These are phyloP conservation scores for Antennarius striatus DNA, from an alignment of 2,113 vertebrate genomes.

Conservation along the genomic window DNA sequence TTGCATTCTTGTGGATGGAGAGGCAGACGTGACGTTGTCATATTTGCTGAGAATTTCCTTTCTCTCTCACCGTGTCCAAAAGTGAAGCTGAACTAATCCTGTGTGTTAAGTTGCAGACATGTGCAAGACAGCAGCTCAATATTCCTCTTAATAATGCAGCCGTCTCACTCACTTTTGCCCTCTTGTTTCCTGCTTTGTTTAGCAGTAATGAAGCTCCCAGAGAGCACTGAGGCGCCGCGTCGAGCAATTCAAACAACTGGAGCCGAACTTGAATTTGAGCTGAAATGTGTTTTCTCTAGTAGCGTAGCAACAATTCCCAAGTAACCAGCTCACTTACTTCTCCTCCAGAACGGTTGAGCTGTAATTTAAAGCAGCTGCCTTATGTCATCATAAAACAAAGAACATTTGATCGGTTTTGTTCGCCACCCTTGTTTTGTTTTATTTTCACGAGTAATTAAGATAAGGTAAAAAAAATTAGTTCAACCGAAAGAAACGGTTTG, in stretches of 20 bases:
- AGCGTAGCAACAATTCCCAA: constrained; percentile 49
- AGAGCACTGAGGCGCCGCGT: constrained; percentile 1
- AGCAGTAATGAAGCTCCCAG: constrained; percentile 42
- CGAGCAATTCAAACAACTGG: constrained; percentile 1
- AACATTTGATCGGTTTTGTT: not conserved
- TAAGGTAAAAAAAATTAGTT: not conserved
- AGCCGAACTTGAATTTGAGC: constrained; percentile 19
- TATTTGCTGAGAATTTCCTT: constrained; percentile 56
- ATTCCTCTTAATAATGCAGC: not conserved
- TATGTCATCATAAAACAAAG: constrained; percentile 11
- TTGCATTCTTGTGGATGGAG: constrained; percentile 64
- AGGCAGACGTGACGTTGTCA: constrained; percentile 66
- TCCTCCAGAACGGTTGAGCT: not conserved
- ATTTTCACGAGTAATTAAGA: not conserved
- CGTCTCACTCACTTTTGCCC: not conserved
- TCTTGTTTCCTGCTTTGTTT: constrained; percentile 1
- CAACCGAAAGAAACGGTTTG: not conserved
- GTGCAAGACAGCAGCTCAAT: not conserved
- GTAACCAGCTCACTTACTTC: constrained; percentile 14
- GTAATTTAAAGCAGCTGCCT: constrained; percentile 12
- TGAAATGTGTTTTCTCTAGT: constrained; percentile 28
- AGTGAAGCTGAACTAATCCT: not conserved
- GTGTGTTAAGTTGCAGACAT: not conserved
- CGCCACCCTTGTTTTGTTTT: not conserved
- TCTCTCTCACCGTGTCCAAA: not conserved